Evolutionary conservation across 2,797 vertebrate species (phyloP), one percentile per base, ranked within the genome.

Genomic region (Scyliorhinus canicula): DNA sequence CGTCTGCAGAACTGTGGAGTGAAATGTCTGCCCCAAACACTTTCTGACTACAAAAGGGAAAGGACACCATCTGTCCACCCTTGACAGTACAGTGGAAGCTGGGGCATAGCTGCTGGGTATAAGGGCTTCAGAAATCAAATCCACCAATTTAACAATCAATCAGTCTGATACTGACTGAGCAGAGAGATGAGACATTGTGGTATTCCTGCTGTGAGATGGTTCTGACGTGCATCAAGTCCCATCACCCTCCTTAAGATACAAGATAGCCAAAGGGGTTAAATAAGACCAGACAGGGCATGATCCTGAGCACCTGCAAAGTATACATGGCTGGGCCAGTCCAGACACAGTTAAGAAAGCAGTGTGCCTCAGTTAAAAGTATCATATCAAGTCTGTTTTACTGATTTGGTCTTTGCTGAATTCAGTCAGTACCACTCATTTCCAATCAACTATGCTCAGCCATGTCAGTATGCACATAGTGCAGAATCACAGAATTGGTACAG

Each of bases 201-300:
- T 91, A 50, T 44, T 44, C n/a, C 35, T 44, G 57, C 60, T 65
- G 60, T 26, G 21, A 44, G 26, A 91, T 65, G 88, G 57, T 2
- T 65, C 88, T 65, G 57, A 91, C 88, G 44, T 91, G 88, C 60
- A 65, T 40, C 88, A 65, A 65, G 57, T n/a, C n/a, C 88, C 52
- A 60, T 52, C 85, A 86, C 50, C n/a, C n/a, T 35, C 57, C 60
- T 44, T 3, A 60, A 63, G 57, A 91, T 16, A 63, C n/a, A 91
- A 63, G 88, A 91, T 91, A 91, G 88, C 88, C 88, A 91, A 91
- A 91, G 88, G 88, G 57, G 60, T 52, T 65, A 91, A 65, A 35
- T 31, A 44, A 44, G 88, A 91, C 60, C 88, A 91, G 88, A 44
- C 88, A 91, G 88, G 60, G 60, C 88, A 91, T 63, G 60, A 65